Conservation (phyloP, 2,113 vertebrate species). For the Protobothrops flavoviridis region DNA sequence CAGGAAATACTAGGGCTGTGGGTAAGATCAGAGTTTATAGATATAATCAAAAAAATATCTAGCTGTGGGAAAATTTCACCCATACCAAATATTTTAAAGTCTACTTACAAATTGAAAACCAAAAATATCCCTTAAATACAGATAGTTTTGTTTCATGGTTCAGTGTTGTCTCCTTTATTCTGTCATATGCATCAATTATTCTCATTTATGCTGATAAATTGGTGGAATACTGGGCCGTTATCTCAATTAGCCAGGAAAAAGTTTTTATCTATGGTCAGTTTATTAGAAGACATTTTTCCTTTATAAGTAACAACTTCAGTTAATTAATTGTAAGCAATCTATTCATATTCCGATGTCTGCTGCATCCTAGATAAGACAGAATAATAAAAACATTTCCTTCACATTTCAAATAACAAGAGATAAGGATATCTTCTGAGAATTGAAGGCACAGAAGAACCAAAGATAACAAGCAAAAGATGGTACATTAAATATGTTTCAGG, state of each 20-base stretch:
- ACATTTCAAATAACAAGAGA: neutral
- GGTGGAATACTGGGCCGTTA: constrained; percentile 37
- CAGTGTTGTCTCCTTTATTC: constrained; percentile 39
- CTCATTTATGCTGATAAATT: constrained; percentile 46
- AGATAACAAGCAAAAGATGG: neutral
- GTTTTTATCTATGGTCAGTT: constrained; percentile 26
- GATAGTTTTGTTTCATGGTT: constrained; percentile 42
- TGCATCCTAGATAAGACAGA: constrained; percentile 32
- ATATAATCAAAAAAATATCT: neutral
- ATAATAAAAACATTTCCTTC: constrained; percentile 10
- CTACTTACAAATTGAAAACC: neutral
- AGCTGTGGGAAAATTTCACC: neutral
- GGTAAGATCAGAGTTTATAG: neutral
- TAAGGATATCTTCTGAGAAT: neutral
- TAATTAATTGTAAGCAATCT: constrained; percentile 44
- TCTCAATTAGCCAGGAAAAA: constrained; percentile 36
- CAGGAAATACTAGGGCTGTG: neutral
- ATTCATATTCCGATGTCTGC: constrained; percentile 32
- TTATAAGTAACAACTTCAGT: constrained; percentile 34
- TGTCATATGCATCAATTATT: constrained; percentile 41
- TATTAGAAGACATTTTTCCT: constrained; percentile 46
- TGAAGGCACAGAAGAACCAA: neutral
- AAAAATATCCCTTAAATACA: neutral
- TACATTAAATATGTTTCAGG: neutral
- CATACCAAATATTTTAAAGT: constrained; percentile 15